Base-by-base conservation (phyloP, 2,797 vertebrate genomes). In the Danio tinwini region DNA sequence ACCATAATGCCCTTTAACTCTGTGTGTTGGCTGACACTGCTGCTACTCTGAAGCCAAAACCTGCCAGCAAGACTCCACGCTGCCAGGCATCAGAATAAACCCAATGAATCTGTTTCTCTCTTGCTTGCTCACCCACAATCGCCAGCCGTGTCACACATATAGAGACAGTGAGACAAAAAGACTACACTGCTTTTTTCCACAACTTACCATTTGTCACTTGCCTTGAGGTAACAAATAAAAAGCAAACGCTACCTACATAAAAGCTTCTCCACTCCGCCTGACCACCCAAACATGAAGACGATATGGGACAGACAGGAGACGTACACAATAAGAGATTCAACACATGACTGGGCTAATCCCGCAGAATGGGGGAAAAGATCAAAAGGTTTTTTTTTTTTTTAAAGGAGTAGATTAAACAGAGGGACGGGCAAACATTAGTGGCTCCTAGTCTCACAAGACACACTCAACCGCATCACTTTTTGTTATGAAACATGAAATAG, bases 1-100 rank as follows among this genome's bases (percentile, higher is more conserved):
- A 78, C 44, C 29, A 40, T 87, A 90, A 91, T 91, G 88, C 87
- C 89, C 89, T 91, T 90, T 90, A 89, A 92, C 86, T 89, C 86
- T 86, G 89, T 86, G 88, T 5, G 6, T 21, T 69, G 90, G 84
- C 83, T 83, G 84, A 87, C 90, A 90, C 86, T 87, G 88, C 86
- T 85, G 85, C 81, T 59, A 6, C 50, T 84, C 82, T 5, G 11
- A 40, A 55, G 67, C 52, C 59, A 73, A 72, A 82, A 45, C 13
- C 78, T 73, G 86, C 72, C 85, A 70, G 73, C 70, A 65, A 85
- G 83, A 71, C 81, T 74, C 67, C 76, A 79, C 9, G 37, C 72
- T 78, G 87, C 75, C 86, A 88, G 69, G 72, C 81, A 80, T 74
- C 29, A 74, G 37, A 64, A 47, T 49, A 50, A 39, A 64, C 61